These are phyloP conservation scores for Diprion similis DNA, from an alignment of 1,140 invertebrate genomes.

Conservation along the genomic window DNA sequence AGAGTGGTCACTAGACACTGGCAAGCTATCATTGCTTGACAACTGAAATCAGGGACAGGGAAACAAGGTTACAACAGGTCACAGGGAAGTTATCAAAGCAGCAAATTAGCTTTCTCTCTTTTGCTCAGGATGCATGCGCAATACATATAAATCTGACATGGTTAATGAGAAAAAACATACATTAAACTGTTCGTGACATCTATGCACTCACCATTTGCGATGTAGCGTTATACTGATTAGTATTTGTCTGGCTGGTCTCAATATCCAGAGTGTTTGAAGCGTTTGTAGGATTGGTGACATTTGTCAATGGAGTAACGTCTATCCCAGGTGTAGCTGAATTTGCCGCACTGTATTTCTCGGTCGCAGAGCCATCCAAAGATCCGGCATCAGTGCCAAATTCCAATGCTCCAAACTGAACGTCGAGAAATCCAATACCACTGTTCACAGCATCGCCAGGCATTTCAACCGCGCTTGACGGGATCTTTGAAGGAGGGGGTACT, in stretches of 20 bases:
- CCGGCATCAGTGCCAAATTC: constrained; percentile 80
- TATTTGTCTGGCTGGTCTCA: constrained; percentile 48
- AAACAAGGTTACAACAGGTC: not conserved
- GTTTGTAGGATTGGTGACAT: constrained; percentile 43
- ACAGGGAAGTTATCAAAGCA: constrained; percentile 5
- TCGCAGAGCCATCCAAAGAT: constrained; percentile 62
- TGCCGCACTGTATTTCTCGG: constrained; percentile 58
- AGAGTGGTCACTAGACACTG: constrained; percentile 45
- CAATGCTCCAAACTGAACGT: constrained; percentile 93
- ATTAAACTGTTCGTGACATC: not conserved
- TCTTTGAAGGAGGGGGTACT: constrained; percentile 91
- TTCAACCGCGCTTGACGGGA: constrained; percentile 92
- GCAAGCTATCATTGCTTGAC: constrained; percentile 43
- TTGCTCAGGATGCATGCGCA: constrained; percentile 10
- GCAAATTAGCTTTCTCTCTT: not conserved
- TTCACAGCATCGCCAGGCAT: constrained; percentile 88
- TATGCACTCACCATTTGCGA: constrained; percentile 50
- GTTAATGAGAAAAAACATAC: not conserved
- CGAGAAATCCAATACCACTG: constrained; percentile 78
- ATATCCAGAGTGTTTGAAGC: constrained; percentile 52
- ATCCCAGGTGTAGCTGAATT: constrained; percentile 43
- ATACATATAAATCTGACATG: constrained; percentile 18
- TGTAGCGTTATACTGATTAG: constrained; percentile 47
- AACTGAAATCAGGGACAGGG: constrained; percentile 38
- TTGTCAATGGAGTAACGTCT: constrained; percentile 50